Base-by-base conservation (phyloP, 2,797 vertebrate genomes). In the Mallotus villosus region DNA sequence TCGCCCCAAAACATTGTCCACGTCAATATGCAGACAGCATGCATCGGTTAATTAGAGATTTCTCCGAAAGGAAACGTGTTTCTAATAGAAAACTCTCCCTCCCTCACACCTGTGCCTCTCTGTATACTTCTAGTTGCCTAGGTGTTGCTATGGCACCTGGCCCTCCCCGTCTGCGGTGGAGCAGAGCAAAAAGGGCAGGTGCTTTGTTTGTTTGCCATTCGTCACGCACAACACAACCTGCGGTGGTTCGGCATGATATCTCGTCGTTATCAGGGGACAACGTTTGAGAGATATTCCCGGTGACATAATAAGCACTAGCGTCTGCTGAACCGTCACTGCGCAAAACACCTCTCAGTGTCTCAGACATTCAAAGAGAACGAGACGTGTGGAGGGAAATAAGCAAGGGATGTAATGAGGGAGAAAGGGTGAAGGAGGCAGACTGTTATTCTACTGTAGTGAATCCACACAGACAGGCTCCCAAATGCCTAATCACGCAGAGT, bases 401-500 rank as follows among this genome's bases (percentile, higher is more conserved):
- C 32, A 5, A 24, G 53, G 32, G 46, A 19, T 60, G 59, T 53
- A 76, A 25, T 60, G 24, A 34, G 74, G 37, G 3, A 41, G 3
- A 76, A 70, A 51, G 5, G 24, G 71, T 77, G 59, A 60, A 46
- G 41, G 46, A 4, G 34, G 72, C 70, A 76, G 78, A 62, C 78
- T 60, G 81, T 82, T 81, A 84, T 87, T 83, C 81, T 82, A 58
- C 72, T 88, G 83, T 83, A 89, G 84, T 84, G 80, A 91, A 86
- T 51, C 79, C 71, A 85, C 83, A 87, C 77, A 86, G 85, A 83
- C 80, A 29, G 72, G 77, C 84, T 89, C 77, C 81, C 74, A 81
- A 88, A 88, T 82, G 88, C 83, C 79, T 88, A 82, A 92, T 91
- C 91, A 89, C 71, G 84, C 78, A 87, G 85, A 88, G 88, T 63